Base-by-base conservation (phyloP, 1,140 invertebrate genomes). In the Cyphomyrmex costatus region DNA sequence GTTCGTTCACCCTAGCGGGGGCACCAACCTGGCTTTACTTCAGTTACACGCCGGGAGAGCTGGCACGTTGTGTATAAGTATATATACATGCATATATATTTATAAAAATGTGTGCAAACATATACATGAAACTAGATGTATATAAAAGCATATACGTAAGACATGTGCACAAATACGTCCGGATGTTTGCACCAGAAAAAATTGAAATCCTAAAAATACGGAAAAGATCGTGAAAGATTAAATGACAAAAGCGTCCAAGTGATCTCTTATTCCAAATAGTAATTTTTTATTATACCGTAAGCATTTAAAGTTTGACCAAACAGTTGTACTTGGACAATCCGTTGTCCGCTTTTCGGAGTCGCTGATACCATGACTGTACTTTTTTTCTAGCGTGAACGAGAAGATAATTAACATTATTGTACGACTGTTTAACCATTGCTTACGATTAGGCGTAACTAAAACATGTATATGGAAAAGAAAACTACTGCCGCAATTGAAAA, bases 1-100 rank as follows among this genome's bases (percentile, higher is more conserved):
- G 95, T 95, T 95, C 94, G 93, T 95, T 95, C 95, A 95, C 95
- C 95, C 94, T 95, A 93, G 90, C 94, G 94, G 94, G 94, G 94
- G 94, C 94, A 95, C 94, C 94, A 95, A 95, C 94, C 94, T 95
- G 94, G 93, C 94, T 94, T 95, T 95, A 95, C 94, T 94, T 94
- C 93, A 94, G 92, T 94, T 95, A 93, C 93, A 93, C 88, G 92
- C 88, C 89, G 91, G 92, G 94, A 94, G 92, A 93, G 92, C 87
- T 92, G 88, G 91, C 91, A 89, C 91, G 88, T 90, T 92, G 84
- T 91, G 84, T 90, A 90, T 88, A 93, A 61, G 76, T 90, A 88
- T 86, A 90, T 74, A 85, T 46, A 65, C 86, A 56, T 16, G 33
- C 10, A 46, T 2, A 71, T 77, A 27, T 30, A 33, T 36, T 16